phyloP scores from a whole-genome alignment of 1,140 invertebrate genomes.

The Temnothorax longispinosus region DNA sequence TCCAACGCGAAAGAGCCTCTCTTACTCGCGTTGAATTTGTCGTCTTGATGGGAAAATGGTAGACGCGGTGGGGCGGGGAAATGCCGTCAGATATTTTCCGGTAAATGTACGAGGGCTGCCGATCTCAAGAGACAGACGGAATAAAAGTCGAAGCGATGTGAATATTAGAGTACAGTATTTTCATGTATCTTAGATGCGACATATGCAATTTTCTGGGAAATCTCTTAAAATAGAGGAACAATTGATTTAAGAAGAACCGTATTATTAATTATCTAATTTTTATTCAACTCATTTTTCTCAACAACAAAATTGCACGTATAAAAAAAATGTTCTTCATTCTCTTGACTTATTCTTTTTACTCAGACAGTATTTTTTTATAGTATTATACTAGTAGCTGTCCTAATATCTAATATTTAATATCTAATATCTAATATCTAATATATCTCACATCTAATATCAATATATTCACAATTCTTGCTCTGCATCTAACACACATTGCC shows the following conservation, averaged over 20 bases:
- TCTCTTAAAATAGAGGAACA: neutral
- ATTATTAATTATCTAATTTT: neutral
- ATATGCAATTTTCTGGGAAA: neutral
- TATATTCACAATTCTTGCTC: neutral
- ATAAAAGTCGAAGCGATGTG: slow-evolving; percentile 36
- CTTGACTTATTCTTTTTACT: neutral
- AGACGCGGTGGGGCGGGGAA: neutral
- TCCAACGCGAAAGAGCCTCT: neutral
- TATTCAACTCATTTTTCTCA: neutral
- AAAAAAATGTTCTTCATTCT: neutral
- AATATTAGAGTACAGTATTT: slow-evolving; percentile 44
- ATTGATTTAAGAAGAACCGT: neutral
- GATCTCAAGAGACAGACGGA: slow-evolving; percentile 34
- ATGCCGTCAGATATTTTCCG: slow-evolving; percentile 41
- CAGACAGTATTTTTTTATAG: neutral
- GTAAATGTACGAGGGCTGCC: slow-evolving; percentile 32
- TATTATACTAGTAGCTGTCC: neutral
- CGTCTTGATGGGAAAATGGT: slow-evolving; percentile 53
- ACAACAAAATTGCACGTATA: neutral
- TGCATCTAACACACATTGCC: neutral
- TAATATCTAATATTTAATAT: neutral
- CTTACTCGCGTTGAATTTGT: slow-evolving; percentile 22
- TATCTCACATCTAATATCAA: neutral
- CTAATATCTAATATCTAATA: no score
- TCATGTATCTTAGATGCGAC: neutral